These are phyloP conservation scores for Temnothorax nylanderi DNA, from an alignment of 1,140 invertebrate genomes.

Conservation along the genomic window DNA sequence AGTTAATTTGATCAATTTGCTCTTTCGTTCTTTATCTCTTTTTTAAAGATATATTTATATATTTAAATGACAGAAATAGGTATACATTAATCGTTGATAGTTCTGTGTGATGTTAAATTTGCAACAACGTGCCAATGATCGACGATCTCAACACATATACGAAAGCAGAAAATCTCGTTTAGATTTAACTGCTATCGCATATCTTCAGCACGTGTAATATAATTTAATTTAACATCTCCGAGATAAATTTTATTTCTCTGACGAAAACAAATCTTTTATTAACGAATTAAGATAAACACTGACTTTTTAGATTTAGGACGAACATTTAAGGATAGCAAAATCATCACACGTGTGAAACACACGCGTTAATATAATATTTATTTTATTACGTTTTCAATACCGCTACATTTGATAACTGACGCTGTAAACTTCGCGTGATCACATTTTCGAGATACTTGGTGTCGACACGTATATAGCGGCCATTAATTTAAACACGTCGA, in stretches of 20 bases:
- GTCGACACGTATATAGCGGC: not conserved
- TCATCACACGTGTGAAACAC: not conserved
- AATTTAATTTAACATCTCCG: not conserved
- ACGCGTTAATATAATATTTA: not conserved
- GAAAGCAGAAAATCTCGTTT: not conserved
- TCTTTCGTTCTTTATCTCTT: not conserved
- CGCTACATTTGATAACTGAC: not conserved
- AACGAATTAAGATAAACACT: not conserved
- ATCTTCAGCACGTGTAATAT: not conserved
- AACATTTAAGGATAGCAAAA: not conserved
- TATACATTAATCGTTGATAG: not conserved
- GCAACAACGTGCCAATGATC: not conserved
- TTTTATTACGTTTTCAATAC: conserved; percentile 5
- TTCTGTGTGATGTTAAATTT: not conserved
- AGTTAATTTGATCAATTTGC: not conserved
- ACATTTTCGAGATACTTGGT: not conserved
- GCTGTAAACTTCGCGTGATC: not conserved
- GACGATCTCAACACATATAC: not conserved
- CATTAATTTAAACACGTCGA: not conserved
- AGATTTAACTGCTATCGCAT: not conserved
- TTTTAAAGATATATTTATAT: not conserved
- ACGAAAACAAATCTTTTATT: not conserved
- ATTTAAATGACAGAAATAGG: not conserved
- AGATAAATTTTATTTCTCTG: not conserved
- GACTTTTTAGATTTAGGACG: not conserved